Evolutionary conservation across 2,888 invertebrate genomes (phyloP).

Genomic region (Crossocerus cetratus): DNA sequence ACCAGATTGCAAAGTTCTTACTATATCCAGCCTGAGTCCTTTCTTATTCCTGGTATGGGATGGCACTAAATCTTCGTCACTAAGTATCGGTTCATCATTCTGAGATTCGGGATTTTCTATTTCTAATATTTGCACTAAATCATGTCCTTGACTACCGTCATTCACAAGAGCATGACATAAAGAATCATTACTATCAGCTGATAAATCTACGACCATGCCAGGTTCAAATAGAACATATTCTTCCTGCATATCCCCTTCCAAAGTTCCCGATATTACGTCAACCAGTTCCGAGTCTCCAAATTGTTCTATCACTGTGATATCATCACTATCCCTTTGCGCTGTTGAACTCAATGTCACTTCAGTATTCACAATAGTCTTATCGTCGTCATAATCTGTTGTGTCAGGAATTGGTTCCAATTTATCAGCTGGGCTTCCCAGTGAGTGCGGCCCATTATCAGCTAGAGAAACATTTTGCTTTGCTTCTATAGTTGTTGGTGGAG

Average conservation of each 20-base stretch:
- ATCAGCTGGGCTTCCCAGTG: conserved; percentile 74
- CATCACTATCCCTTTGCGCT: conserved; percentile 80
- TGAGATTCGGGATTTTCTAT: conserved; percentile 68
- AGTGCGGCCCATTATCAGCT: conserved; percentile 59
- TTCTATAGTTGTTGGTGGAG: conserved; percentile 75
- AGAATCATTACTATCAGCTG: conserved; percentile 80
- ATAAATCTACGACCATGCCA: conserved; percentile 81
- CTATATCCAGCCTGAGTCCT: conserved; percentile 68
- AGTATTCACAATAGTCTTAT: conserved; percentile 79
- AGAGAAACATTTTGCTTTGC: conserved; percentile 59
- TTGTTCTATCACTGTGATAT: conserved; percentile 80
- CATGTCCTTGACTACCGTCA: conserved; percentile 70
- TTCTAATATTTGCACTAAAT: conserved; percentile 74
- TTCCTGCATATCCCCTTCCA: conserved; percentile 80
- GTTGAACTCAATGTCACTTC: conserved; percentile 81
- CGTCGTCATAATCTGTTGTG: conserved; percentile 81
- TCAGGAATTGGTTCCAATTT: conserved; percentile 78
- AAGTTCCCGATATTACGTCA: conserved; percentile 81
- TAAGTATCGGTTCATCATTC: conserved; percentile 62
- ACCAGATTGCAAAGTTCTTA: conserved; percentile 74
- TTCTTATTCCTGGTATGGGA: conserved; percentile 69
- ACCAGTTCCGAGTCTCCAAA: conserved; percentile 79
- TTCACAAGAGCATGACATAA: conserved; percentile 75
- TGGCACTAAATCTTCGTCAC: conserved; percentile 68
- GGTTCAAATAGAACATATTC: conserved; percentile 83